Conservation (phyloP, 2,797 vertebrate genomes). For the Sebastes goodei region DNA sequence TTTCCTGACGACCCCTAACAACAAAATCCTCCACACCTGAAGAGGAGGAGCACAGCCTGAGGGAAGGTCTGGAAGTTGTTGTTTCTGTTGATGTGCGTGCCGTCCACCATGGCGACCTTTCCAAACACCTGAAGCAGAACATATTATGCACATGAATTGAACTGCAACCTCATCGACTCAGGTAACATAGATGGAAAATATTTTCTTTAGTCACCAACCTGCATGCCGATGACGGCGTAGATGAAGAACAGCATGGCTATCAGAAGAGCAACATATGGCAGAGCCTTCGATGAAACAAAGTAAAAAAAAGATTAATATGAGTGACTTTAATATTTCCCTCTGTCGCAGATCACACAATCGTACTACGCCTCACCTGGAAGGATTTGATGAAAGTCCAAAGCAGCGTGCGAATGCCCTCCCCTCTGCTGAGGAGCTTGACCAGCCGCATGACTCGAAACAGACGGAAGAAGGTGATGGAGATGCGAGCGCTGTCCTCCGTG, state of each 20-base stretch:
- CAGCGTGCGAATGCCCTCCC: conserved; percentile 97
- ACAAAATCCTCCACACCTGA: conserved; percentile 84
- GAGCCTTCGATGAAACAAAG: conserved; percentile 82
- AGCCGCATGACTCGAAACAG: conserved; percentile 98
- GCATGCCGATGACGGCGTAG: conserved; percentile 99
- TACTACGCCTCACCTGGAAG: conserved; percentile 88
- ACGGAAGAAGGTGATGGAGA: conserved; percentile 99
- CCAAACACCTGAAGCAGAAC: conserved; percentile 90
- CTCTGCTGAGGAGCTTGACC: conserved; percentile 97
- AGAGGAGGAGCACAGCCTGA: conserved; percentile 95
- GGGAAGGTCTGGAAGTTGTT: conserved; percentile 99
- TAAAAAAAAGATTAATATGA: not conserved
- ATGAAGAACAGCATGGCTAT: conserved; percentile 99
- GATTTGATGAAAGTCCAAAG: conserved; percentile 99
- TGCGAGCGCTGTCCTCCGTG: conserved; percentile 96
- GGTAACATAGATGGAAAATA: not conserved
- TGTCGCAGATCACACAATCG: not conserved
- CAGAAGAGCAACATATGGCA: conserved; percentile 97
- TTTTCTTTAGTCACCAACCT: conserved; percentile 81
- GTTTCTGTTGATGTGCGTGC: conserved; percentile 97
- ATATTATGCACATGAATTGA: not conserved
- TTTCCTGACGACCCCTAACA: not conserved
- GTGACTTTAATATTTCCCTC: not conserved
- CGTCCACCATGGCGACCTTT: conserved; percentile 97
- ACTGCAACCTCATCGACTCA: not conserved